Base-by-base conservation (phyloP, 2,113 vertebrate species). In the Apodemus sylvaticus region DNA sequence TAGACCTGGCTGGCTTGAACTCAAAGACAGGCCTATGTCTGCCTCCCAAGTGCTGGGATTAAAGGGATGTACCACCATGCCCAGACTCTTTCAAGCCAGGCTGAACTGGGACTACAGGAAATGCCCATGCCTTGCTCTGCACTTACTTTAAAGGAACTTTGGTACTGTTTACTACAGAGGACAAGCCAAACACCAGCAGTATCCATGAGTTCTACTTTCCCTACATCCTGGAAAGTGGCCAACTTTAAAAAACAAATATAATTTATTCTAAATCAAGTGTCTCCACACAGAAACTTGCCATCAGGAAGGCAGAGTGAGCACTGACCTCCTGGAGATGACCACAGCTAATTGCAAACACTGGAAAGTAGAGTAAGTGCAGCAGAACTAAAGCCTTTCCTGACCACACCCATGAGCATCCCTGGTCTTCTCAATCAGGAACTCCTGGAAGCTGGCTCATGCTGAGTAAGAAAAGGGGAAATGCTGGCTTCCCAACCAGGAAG, bases 221-320 rank as follows among this genome's bases (percentile, higher is more conserved):
- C 79, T 48, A 83, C n/a, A 95, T 71, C 51, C 70, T 90, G 68
- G 51, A 85, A 88, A 94, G 51, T 51, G 74, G 89, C 39, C 85
- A 92, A 78, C 71, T 91, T 94, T 62, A 74, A 95, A 96, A 66
- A 92, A 78, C 86, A 74, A 90, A 94, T 82, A 26, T 24, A 64
- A 93, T 53, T 85, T 78, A 7, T 10, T 74, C 62, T 71, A 90
- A 90, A 77, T 77, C 34, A 51, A 90, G 3, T 90, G 42, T 53
- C 36, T 77, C 16, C 34, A 62, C 5, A 71, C 66, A 93, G 73
- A 93, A 26, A 93, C 78, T 91, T 1, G 86, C n/a, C 39, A n/a
- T 97, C 94, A 96, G 95, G 96, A 88, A 97, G 58, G 39, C 88
- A 94, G 42, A 91, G 71, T 86, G 58, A 96, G 62, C 93, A 90